These are phyloP conservation scores for Manacus vitellinus DNA, from an alignment of 2,113 vertebrate genomes.

Conservation along the genomic window DNA sequence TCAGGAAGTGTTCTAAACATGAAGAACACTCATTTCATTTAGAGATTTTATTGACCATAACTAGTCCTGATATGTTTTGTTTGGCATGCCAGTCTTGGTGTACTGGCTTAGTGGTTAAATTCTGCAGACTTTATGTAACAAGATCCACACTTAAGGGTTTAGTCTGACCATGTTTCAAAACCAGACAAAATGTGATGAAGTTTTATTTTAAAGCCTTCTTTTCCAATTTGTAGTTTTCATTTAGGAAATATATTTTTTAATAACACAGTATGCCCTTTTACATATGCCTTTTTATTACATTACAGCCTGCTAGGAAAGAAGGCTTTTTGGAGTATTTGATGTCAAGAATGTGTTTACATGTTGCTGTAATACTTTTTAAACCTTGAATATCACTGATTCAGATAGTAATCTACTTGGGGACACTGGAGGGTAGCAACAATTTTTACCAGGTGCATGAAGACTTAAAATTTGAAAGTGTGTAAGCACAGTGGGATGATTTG, in stretches of 20 bases:
- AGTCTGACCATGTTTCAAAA: slow-evolving; percentile 64
- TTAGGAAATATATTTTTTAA: background rate
- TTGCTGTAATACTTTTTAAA: background rate
- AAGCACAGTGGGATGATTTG: background rate
- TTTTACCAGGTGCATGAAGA: background rate
- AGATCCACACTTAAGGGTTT: slow-evolving; percentile 72
- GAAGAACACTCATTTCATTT: slow-evolving; percentile 68
- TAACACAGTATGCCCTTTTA: background rate
- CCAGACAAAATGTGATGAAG: slow-evolving; percentile 55
- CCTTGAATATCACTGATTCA: background rate
- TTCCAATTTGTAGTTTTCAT: slow-evolving; percentile 24
- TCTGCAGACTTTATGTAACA: slow-evolving; percentile 73
- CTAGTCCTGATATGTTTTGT: slow-evolving; percentile 72
- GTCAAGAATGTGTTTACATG: background rate
- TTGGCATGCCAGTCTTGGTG: slow-evolving; percentile 64
- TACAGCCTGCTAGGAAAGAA: background rate
- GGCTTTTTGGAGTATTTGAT: background rate
- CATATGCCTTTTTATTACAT: background rate
- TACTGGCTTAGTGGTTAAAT: slow-evolving; percentile 59
- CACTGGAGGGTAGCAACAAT: background rate
- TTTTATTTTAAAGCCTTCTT: slow-evolving; percentile 62
- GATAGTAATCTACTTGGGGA: background rate
- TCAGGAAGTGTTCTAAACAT: slow-evolving; percentile 58
- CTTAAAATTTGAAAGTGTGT: background rate
- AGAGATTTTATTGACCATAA: slow-evolving; percentile 67